Percentiles rank a stretch among this genome's conserved stretches.
These are phyloP conservation scores for Rosalia funebris DNA, from an alignment of 2,888 invertebrate species.

Conservation along the genomic window DNA sequence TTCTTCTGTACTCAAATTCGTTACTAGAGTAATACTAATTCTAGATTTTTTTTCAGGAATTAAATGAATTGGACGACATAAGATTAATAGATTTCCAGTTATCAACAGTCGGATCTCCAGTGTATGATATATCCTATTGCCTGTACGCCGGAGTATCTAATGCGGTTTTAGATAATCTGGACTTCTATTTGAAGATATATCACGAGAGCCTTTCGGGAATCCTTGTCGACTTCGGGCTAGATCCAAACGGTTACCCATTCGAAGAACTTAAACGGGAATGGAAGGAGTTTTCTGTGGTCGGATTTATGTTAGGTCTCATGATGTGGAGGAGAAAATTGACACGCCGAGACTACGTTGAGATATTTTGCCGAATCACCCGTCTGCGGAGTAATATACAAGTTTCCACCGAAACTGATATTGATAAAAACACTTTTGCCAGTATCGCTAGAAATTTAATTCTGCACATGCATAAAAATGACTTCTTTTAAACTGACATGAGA, in stretches of 20 bases:
- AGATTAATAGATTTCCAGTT: slow-evolving; percentile 8
- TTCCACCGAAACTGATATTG: not conserved
- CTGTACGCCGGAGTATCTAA: slow-evolving; percentile 11
- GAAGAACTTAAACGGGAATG: slow-evolving; percentile 17
- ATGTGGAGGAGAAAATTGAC: slow-evolving; percentile 1
- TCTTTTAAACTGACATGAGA: not conserved
- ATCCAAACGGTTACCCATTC: slow-evolving; percentile 50
- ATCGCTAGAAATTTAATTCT: not conserved
- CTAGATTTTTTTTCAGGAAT: slow-evolving; percentile 10
- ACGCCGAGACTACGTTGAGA: not conserved
- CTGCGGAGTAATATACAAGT: no score
- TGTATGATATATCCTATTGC: slow-evolving; percentile 7
- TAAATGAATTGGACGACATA: not conserved
- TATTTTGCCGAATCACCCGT: no score
- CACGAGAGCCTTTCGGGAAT: slow-evolving; percentile 48
- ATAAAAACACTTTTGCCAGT: not conserved
- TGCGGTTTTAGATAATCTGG: slow-evolving; percentile 39
- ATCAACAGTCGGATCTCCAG: not conserved
- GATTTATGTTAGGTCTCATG: not conserved
- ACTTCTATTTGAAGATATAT: slow-evolving; percentile 53
- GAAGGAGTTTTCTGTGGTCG: not conserved
- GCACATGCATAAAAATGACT: not conserved
- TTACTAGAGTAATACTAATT: no score
- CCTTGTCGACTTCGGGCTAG: slow-evolving; percentile 46
- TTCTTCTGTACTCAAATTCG: no score